Conservation (phyloP, 2,888 invertebrate genomes). For the Corbicula japonica region DNA sequence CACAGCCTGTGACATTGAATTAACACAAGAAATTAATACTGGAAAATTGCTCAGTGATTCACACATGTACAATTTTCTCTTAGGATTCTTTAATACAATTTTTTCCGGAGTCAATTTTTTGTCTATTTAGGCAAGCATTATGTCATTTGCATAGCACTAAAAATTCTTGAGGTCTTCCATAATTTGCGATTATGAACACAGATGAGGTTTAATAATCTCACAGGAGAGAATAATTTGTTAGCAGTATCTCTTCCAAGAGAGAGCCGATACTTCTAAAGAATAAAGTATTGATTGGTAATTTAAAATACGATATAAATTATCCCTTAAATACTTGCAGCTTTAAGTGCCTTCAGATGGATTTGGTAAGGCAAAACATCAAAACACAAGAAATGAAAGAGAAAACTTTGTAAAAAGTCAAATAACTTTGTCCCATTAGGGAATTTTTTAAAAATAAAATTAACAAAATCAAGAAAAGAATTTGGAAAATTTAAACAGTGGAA, state of each 20-base stretch:
- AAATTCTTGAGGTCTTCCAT: neutral
- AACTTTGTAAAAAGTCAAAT: too few relatives aligned
- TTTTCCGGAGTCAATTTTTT: neutral
- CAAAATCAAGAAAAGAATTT: too few relatives aligned
- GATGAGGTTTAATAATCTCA: conserved; percentile 14
- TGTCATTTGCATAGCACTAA: neutral
- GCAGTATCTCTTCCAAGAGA: neutral
- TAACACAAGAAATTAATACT: conserved; percentile 43
- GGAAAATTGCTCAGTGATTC: neutral
- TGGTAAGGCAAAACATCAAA: too few relatives aligned
- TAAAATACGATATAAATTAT: too few relatives aligned
- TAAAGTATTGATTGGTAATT: too few relatives aligned
- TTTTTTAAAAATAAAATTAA: too few relatives aligned
- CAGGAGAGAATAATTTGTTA: conserved; percentile 14
- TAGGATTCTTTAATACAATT: neutral
- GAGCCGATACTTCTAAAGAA: too few relatives aligned
- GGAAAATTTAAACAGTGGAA: too few relatives aligned
- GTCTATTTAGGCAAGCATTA: neutral
- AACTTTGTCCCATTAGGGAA: too few relatives aligned
- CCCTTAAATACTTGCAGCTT: too few relatives aligned
- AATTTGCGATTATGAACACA: neutral
- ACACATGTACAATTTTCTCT: neutral
- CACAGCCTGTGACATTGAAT: conserved; percentile 20
- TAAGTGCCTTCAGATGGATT: too few relatives aligned
- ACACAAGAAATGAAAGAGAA: too few relatives aligned